Base-by-base conservation (phyloP, 2,888 invertebrate species). In the Fragum whitleyi region DNA sequence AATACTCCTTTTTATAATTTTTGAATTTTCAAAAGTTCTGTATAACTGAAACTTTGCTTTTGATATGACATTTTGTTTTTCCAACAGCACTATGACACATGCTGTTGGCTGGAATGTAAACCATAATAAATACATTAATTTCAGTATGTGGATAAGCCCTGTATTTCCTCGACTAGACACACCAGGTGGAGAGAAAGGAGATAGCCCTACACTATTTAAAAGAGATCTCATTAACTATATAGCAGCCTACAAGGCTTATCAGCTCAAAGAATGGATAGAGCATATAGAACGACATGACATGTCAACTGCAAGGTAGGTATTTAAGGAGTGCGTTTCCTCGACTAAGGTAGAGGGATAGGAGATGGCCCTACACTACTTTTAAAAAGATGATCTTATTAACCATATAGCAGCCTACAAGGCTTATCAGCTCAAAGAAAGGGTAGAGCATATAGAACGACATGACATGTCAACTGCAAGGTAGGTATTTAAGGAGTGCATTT, bases 81-180 rank as follows among this genome's bases (percentile, higher is more conserved):
- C n/a, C n/a, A n/a, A n/a, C n/a, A n/a, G n/a, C n/a, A n/a, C n/a
- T n/a, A n/a, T n/a, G n/a, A n/a, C n/a, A n/a, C n/a, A n/a, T n/a
- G n/a, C n/a, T n/a, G n/a, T n/a, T n/a, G n/a, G n/a, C n/a, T n/a
- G n/a, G n/a, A n/a, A n/a, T n/a, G n/a, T n/a, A n/a, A n/a, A n/a
- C n/a, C n/a, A n/a, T n/a, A n/a, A n/a, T n/a, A n/a, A n/a, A n/a
- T n/a, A n/a, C 3, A 36, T 36, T 36, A 6, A 5, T 67, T 93
- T 14, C 91, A 97, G 97, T 0, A 94, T 98, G 14, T 98, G 98
- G 98, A 95, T 98, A 39, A 97, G 98, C 92, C 98, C 98, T 0
- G 93, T 95, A 42, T 96, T 98, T 88, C 96, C 96, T 0, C 95
- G 94, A 57, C 79, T 92, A 55, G 75, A 82, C 36, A 51, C 0